A percentile compares a stretch with the other conserved stretches of the same genome.
These are phyloP conservation scores for Scaptomyza flava DNA, from an alignment of 2,888 invertebrate species.

Conservation along the genomic window DNA sequence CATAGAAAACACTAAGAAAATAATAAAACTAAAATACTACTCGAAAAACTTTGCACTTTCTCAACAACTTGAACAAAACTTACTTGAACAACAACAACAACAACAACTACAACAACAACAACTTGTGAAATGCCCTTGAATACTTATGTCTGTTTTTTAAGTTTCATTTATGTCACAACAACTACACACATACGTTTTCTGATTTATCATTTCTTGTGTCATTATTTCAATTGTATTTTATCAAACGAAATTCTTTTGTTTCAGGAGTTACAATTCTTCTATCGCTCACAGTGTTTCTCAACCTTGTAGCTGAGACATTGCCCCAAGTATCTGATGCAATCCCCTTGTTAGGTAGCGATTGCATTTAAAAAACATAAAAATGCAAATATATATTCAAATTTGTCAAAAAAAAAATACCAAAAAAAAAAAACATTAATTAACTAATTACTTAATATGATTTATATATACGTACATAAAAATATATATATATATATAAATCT, in stretches of 20 bases:
- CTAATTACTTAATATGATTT: conserved; percentile 79
- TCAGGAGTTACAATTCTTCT: conserved; percentile 99
- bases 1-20: neutral
- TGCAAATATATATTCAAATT: conserved; percentile 83
- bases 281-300: conserved; percentile 99
- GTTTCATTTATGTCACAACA: conserved; percentile 61
- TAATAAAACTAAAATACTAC: neutral
- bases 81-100: conserved; percentile 24
- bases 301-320: conserved; percentile 99
- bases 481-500: conserved; percentile 81
- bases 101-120: conserved; percentile 27
- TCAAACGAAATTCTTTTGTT: conserved; percentile 85
- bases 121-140: conserved; percentile 51
- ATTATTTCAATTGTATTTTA: conserved; percentile 72
- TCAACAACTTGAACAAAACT: conserved; percentile 40
- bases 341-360: conserved; percentile 98
- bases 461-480: conserved; percentile 82
- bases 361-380: conserved; percentile 83
- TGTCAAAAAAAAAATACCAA: conserved; percentile 68
- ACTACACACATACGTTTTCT: conserved; percentile 65
- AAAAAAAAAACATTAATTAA: conserved; percentile 70
- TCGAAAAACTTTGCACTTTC: conserved; percentile 10
- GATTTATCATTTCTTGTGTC: conserved; percentile 64
- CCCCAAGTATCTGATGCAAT: conserved; percentile 99
- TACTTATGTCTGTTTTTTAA: conserved; percentile 46